phyloP scores from a whole-genome alignment of 2,113 vertebrate species.

The Anser cygnoides region DNA sequence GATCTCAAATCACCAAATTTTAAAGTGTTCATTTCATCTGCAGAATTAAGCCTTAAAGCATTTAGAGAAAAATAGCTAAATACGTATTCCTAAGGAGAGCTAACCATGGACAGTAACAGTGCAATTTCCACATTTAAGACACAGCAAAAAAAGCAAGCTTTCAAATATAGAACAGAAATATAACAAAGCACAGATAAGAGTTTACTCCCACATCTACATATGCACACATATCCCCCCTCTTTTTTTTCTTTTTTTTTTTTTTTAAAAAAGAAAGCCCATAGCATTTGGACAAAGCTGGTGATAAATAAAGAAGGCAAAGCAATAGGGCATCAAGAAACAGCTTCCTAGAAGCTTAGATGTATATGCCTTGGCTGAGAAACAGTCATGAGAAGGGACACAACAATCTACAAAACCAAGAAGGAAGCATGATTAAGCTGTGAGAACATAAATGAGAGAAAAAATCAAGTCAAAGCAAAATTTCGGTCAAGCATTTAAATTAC shows the following conservation, averaged over 20 bases:
- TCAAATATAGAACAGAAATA: not conserved
- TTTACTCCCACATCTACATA: not conserved
- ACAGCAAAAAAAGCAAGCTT: not conserved
- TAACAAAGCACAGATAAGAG: not conserved
- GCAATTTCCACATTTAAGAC: not conserved
- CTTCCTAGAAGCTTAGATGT: not conserved
- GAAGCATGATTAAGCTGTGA: not conserved
- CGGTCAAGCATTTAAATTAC: not conserved
- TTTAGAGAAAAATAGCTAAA: not conserved
- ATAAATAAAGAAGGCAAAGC: not conserved
- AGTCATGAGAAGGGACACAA: not conserved
- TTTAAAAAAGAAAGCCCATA: not conserved
- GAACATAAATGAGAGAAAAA: not conserved
- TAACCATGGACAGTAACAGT: not conserved
- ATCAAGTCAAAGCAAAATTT: not conserved
- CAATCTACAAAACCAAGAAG: not conserved
- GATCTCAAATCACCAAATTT: not conserved
- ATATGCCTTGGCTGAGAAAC: not conserved
- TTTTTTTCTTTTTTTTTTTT: not conserved
- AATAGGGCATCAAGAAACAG: not conserved
- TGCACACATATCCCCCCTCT: not conserved
- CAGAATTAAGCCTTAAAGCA: not conserved
- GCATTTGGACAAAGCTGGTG: not conserved
- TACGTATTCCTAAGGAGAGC: not conserved
- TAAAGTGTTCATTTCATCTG: not conserved